Evolutionary conservation across 92 coral and sea anemone genomes (phyloP).

Genomic region (Blastomussa wellsi): DNA sequence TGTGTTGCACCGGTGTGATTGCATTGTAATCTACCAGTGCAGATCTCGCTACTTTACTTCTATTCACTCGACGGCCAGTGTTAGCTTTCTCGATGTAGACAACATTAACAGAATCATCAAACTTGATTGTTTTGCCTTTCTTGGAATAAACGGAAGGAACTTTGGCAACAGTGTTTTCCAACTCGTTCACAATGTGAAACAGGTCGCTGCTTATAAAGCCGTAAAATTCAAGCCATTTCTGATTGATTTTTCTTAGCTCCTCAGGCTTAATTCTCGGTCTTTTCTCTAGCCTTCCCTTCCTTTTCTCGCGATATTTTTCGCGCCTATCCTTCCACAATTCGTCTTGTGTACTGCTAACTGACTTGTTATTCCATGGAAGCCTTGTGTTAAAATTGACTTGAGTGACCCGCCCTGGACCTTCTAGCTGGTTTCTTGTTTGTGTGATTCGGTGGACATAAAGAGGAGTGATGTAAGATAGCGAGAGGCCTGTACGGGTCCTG

Average conservation of each 20-base stretch:
- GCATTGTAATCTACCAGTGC: background rate
- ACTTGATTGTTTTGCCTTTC: constrained; percentile 24
- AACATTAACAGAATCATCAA: constrained; percentile 20
- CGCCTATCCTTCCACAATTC: constrained; percentile 28
- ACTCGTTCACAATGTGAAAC: constrained; percentile 37
- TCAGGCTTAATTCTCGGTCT: constrained; percentile 31
- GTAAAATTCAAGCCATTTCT: constrained; percentile 25
- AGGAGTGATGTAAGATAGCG: background rate
- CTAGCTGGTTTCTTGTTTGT: constrained; percentile 20
- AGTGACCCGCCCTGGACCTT: background rate
- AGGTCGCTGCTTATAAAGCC: constrained; percentile 27
- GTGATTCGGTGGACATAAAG: constrained; percentile 37
- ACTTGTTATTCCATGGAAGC: background rate
- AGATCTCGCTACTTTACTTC: background rate
- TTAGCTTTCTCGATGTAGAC: constrained; percentile 23
- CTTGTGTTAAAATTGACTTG: constrained; percentile 3
- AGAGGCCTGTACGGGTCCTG: background rate
- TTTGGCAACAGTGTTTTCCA: constrained; percentile 24
- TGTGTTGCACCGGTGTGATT: background rate
- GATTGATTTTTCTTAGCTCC: constrained; percentile 20
- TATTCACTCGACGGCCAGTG: constrained; percentile 36
- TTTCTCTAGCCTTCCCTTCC: constrained; percentile 19
- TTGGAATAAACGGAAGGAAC: background rate
- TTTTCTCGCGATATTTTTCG: constrained; percentile 14
- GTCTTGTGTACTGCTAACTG: background rate